phyloP scores from a whole-genome alignment of 2,113 vertebrate genomes.

The Saccopteryx leptura region DNA sequence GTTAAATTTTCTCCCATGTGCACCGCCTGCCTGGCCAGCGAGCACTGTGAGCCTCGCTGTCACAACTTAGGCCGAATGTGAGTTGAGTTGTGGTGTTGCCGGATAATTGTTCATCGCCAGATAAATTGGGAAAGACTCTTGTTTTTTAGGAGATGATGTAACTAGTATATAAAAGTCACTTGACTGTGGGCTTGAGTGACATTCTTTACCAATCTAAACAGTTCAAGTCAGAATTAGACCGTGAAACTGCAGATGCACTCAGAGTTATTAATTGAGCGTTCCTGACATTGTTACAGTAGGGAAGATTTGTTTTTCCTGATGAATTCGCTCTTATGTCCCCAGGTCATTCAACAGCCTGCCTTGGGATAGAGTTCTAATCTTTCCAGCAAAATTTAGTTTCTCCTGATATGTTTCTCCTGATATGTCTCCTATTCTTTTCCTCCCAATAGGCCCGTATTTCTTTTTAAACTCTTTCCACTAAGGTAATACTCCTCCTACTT shows the following conservation, averaged over 20 bases:
- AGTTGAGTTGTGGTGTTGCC: background rate
- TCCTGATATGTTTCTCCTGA: constrained; percentile 39
- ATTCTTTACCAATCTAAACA: background rate
- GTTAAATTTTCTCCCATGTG: background rate
- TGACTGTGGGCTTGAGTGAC: background rate
- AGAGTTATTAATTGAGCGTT: background rate
- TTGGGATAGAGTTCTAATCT: background rate
- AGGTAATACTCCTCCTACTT: background rate
- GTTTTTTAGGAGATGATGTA: background rate
- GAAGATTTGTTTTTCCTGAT: background rate
- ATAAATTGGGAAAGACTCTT: background rate
- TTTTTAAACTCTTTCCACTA: background rate
- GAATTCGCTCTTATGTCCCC: background rate
- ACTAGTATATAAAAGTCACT: background rate
- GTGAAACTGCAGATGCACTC: background rate
- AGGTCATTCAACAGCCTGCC: background rate
- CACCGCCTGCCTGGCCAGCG: background rate
- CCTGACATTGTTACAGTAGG: background rate
- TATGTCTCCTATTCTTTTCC: background rate
- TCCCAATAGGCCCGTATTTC: background rate
- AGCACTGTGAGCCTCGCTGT: background rate
- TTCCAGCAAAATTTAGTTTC: background rate
- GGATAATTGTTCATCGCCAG: background rate
- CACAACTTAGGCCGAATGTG: background rate
- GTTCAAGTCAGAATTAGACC: background rate